These are phyloP conservation scores for Theonella swinhoei DNA, from an alignment of 37 sponge, comb jelly and placozoan species.

Conservation along the genomic window DNA sequence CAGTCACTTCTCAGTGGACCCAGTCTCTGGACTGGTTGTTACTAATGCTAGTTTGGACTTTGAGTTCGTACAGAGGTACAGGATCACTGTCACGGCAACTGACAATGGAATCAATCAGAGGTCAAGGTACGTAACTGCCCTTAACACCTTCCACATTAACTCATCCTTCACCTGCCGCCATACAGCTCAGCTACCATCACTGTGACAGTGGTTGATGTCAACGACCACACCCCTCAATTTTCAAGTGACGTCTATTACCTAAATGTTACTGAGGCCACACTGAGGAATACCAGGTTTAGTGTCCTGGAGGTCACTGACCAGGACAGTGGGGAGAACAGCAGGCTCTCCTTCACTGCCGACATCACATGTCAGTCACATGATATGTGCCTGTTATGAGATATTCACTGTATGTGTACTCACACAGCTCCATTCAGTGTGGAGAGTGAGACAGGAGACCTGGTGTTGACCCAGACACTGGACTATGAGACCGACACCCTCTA, in stretches of 20 bases:
- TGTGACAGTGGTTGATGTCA: constrained; percentile 41
- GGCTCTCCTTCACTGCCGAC: constrained; percentile 1
- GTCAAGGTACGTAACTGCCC: constrained; percentile 10
- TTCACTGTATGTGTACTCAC: neutral
- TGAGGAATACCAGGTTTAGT: constrained; percentile 6
- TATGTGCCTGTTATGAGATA: neutral
- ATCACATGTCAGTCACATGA: neutral
- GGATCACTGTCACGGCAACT: constrained; percentile 27
- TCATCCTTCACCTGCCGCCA: neutral
- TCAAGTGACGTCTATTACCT: neutral
- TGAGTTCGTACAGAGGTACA: constrained; percentile 19
- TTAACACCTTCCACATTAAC: neutral
- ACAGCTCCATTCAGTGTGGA: neutral
- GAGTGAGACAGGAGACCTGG: constrained; percentile 18
- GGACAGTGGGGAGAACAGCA: neutral
- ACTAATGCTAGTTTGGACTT: constrained; percentile 37
- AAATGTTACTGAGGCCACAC: constrained; percentile 23
- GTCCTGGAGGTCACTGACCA: neutral
- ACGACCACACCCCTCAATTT: constrained; percentile 51
- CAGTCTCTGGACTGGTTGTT: neutral
- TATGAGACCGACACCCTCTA: constrained; percentile 24
- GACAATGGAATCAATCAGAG: constrained; percentile 14
- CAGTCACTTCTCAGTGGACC: neutral
- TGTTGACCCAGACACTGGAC: constrained; percentile 19
- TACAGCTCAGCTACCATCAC: constrained; percentile 2